Evolutionary conservation across 1,140 invertebrate genomes (phyloP).

Genomic region (Drosophila trapezifrons): DNA sequence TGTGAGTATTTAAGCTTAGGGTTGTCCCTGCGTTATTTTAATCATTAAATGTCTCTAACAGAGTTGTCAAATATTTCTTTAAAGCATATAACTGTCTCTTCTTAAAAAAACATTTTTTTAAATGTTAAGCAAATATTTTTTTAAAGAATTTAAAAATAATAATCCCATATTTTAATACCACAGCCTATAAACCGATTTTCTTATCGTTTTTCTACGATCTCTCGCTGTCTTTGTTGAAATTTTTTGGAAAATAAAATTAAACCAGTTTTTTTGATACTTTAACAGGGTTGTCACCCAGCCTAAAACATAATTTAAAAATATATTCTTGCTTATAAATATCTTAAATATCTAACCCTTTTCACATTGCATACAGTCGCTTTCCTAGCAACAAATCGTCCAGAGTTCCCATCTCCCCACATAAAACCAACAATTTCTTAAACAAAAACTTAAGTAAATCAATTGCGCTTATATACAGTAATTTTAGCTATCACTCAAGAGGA

Average conservation of each 20-base stretch:
- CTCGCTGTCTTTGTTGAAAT: not conserved
- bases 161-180: not conserved
- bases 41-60: not conserved
- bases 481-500: not conserved
- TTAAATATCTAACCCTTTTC: slow-evolving; percentile 5
- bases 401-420: not conserved
- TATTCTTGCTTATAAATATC: not conserved
- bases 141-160: not conserved
- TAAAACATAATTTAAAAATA: not conserved
- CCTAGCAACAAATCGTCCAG: not conserved
- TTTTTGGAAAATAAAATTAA: not conserved
- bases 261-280: not conserved
- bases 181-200: not conserved
- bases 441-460: slow-evolving; percentile 15
- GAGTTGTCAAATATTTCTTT: not conserved
- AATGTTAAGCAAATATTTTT: not conserved
- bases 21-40: not conserved
- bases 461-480: slow-evolving; percentile 50
- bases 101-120: too few species aligned
- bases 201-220: not conserved
- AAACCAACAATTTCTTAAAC: slow-evolving; percentile 7
- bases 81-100: not conserved
- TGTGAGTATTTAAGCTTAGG: slow-evolving; percentile 16
- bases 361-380: slow-evolving; percentile 29
- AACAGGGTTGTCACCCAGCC: not conserved